Conservation (phyloP, 2,888 invertebrate genomes). For the Reticulitermes lucifugus region DNA sequence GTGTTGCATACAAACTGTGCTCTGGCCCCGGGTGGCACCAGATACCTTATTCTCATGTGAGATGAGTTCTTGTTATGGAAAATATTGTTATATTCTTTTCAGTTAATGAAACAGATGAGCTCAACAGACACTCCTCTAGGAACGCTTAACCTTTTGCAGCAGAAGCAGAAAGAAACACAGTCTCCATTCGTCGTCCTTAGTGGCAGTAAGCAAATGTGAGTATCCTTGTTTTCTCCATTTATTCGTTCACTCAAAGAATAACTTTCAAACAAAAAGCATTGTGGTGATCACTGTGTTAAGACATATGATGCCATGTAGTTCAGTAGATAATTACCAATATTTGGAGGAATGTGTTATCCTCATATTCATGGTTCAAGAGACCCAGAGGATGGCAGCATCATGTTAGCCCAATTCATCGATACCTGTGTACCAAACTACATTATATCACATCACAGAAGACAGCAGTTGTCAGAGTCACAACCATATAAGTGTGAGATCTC, state of each 20-base stretch:
- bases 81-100: constrained; percentile 50
- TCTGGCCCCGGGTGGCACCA: too few species aligned
- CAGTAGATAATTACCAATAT: too few species aligned
- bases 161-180: constrained; percentile 95
- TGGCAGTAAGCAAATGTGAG: constrained; percentile 77
- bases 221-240: neutral
- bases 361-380: too few species aligned
- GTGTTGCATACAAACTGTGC: too few species aligned
- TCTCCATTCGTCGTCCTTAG: constrained; percentile 93
- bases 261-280: neutral
- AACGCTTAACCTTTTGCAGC: constrained; percentile 92
- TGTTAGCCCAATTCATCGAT: neutral
- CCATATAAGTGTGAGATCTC: too few species aligned
- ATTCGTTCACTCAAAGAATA: neutral
- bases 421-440: neutral
- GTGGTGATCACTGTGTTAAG: too few species aligned
- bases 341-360: too few species aligned
- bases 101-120: constrained; percentile 97
- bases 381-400: neutral
- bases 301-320: too few species aligned
- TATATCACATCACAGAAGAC: neutral
- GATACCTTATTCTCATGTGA: too few species aligned
- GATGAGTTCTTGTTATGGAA: too few species aligned
- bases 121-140: constrained; percentile 97
- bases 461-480: too few species aligned